Evolutionary conservation across 2,113 vertebrate genomes (phyloP).

Genomic region (Myotis yumanensis): DNA sequence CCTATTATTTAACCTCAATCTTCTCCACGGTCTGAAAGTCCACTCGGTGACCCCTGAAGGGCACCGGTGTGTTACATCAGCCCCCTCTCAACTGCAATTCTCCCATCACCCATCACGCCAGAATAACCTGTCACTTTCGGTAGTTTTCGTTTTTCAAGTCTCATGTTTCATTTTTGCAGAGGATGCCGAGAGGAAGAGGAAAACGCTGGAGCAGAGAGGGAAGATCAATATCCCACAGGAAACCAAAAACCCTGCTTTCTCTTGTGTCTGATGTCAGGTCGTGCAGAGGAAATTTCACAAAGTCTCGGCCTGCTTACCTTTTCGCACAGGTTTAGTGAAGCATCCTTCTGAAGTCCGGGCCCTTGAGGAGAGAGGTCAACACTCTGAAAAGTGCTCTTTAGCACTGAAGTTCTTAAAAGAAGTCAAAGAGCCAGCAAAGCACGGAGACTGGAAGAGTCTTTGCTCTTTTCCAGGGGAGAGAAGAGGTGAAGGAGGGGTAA

Average conservation of each 20-base stretch:
- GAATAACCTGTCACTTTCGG: constrained; percentile 82
- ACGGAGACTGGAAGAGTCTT: background rate
- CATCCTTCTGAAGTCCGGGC: background rate
- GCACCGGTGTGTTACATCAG: background rate
- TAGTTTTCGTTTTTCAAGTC: constrained; percentile 84
- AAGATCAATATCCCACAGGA: constrained; percentile 85
- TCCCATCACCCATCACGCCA: background rate
- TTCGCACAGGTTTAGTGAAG: constrained; percentile 32
- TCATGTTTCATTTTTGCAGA: constrained; percentile 79
- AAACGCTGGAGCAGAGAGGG: constrained; percentile 81
- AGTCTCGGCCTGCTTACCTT: constrained; percentile 53
- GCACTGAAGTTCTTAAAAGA: background rate
- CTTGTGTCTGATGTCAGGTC: constrained; percentile 35
- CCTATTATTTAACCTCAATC: constrained; percentile 49
- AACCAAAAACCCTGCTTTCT: constrained; percentile 74
- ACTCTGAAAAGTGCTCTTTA: constrained; percentile 41
- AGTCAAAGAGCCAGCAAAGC: background rate
- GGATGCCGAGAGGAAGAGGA: constrained; percentile 79
- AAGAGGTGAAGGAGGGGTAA: background rate
- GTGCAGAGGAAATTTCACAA: constrained; percentile 56
- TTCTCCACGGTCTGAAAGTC: background rate
- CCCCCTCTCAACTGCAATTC: background rate
- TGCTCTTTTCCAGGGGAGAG: background rate
- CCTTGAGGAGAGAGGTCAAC: constrained; percentile 33
- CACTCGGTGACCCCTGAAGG: constrained; percentile 16